Evolutionary conservation across 2,888 invertebrate genomes (phyloP).

Genomic region (Drosophila birchii): DNA sequence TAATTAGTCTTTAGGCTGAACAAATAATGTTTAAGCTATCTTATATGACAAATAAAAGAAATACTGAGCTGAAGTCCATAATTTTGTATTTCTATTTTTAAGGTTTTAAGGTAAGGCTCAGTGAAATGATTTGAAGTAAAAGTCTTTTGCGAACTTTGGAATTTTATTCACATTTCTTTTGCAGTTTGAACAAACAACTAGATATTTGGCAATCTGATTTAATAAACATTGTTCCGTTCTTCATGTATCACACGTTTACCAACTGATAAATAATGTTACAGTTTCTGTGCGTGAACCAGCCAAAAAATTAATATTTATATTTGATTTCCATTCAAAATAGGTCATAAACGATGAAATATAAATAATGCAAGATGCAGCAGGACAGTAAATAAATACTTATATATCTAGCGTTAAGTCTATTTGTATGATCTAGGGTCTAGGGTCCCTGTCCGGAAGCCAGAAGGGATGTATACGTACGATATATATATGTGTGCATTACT

Average conservation of each 20-base stretch:
- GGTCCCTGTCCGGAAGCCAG: conserved; percentile 5
- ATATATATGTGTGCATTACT: conserved; percentile 32
- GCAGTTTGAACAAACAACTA: conserved; percentile 7
- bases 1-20: not conserved
- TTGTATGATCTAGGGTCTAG: not conserved
- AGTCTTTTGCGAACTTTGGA: not conserved
- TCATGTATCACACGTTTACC: conserved; percentile 8
- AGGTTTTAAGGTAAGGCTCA: not conserved
- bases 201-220: conserved; percentile 18
- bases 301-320: not conserved
- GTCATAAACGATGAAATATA: not conserved
- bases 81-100: not conserved
- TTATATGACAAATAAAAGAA: conserved; percentile 16
- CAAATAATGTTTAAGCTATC: conserved; percentile 29
- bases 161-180: conserved; percentile 18
- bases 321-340: not conserved
- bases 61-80: not conserved
- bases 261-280: not conserved
- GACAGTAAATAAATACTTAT: conserved; percentile 40
- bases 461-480: not conserved
- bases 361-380: conserved; percentile 1
- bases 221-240: conserved; percentile 1
- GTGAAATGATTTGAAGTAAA: not conserved
- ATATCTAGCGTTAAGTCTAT: conserved; percentile 1
- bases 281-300: conserved; percentile 6